Conservation (phyloP, 2,888 invertebrate genomes). For the Drosophila austrosaltans region DNA sequence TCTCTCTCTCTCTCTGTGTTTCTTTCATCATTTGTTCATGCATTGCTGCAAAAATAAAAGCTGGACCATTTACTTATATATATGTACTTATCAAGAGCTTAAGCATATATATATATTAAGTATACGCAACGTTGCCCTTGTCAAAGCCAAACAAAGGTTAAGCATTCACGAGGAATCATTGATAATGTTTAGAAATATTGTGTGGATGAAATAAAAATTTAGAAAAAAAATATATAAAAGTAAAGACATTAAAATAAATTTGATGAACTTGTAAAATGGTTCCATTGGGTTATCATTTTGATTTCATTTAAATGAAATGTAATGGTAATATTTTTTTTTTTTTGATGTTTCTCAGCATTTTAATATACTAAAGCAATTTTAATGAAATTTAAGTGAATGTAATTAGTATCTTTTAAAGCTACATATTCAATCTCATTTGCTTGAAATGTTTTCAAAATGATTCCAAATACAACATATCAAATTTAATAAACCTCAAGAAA, state of each 20-base stretch:
- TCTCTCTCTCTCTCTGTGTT: constrained; percentile 28
- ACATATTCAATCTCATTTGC: no score
- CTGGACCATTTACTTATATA: not conserved
- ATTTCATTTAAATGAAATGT: not conserved
- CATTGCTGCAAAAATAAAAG: constrained; percentile 1
- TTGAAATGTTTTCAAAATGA: no score
- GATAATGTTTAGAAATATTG: constrained; percentile 44
- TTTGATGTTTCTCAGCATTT: no score
- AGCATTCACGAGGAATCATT: constrained; percentile 34
- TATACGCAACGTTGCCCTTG: constrained; percentile 31
- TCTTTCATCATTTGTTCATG: constrained; percentile 24
- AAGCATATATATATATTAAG: constrained; percentile 5
- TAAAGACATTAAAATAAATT: not conserved
- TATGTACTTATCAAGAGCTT: constrained; percentile 27
- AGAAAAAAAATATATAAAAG: not conserved
- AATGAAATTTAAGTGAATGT: no score
- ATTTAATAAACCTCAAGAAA: no score
- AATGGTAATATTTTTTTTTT: no score
- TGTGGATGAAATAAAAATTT: not conserved
- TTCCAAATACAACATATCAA: no score
- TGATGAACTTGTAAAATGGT: not conserved
- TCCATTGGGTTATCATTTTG: no score
- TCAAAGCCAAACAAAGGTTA: constrained; percentile 49
- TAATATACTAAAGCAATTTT: no score
- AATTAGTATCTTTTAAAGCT: no score